These are phyloP conservation scores for Austrolebias charrua DNA, from an alignment of 2,797 vertebrate species.

Conservation along the genomic window DNA sequence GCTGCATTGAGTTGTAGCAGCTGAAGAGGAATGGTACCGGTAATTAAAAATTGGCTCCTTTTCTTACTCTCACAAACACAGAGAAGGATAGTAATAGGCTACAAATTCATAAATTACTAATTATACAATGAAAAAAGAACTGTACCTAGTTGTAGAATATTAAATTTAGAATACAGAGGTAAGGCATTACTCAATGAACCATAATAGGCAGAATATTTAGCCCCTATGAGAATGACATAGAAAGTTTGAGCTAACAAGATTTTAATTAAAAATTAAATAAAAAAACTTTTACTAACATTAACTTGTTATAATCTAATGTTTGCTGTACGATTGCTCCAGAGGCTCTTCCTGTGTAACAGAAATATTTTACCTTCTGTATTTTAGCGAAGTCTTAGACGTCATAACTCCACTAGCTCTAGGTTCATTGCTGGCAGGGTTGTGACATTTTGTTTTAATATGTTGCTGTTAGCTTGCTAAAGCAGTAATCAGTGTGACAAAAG, in stretches of 20 bases:
- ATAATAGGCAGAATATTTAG: constrained; percentile 23
- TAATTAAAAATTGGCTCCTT: constrained; percentile 31
- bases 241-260: neutral
- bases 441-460: constrained; percentile 12
- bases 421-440: constrained; percentile 13
- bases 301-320: neutral
- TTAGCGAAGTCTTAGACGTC: constrained; percentile 16
- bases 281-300: too few relatives aligned
- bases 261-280: constrained; percentile 8
- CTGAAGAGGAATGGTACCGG: constrained; percentile 2
- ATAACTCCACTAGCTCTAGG: constrained; percentile 16
- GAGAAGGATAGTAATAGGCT: neutral
- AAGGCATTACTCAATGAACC: constrained; percentile 1
- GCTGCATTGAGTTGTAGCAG: constrained; percentile 26
- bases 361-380: constrained; percentile 18
- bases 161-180: constrained; percentile 9
- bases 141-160: neutral
- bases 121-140: neutral
- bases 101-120: constrained; percentile 15
- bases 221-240: constrained; percentile 1
- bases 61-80: neutral
- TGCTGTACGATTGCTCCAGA: neutral
- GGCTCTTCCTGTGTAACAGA: constrained; percentile 16
- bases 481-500: constrained; percentile 22
- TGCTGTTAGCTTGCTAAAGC: constrained; percentile 4